Base-by-base conservation (phyloP, 2,888 invertebrate species). In the Leptarthrus brevirostris region DNA sequence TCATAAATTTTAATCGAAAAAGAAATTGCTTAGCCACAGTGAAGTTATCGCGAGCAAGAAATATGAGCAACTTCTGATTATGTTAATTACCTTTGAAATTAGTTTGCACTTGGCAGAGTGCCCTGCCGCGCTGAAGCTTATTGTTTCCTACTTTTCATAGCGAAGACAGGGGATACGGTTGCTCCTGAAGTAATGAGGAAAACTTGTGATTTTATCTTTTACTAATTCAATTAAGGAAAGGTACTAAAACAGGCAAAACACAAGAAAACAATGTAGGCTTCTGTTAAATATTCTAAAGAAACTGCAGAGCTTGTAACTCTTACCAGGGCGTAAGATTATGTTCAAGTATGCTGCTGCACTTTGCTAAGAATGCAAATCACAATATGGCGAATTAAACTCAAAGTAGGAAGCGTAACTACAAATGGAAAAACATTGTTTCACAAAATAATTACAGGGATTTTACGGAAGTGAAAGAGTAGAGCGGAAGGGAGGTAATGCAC, bases 1-100 rank as follows among this genome's bases (percentile, higher is more conserved):
- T 69, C 69, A 52, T 52, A 69, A 69, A 69, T 69, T 69, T 69
- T 69, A 69, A 69, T 69, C 52, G 49, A 52, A 22, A 69, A 69
- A 52, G 34, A 69, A 52, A 52, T 52, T 52, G 18, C 52, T 18
- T 26, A 69, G 18, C 47, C 47, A 69, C 26, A 4, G 69, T 6
- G 20, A 52, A 52, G 34, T 69, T 52, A 34, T 16, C 18, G 14
- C 26, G 20, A 18, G 10, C 30, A 18, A 52, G 14, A 52, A 69
- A 52, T 52, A 69, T 52, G 52, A 52, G 69, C 24, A 69, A 69
- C 69, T 69, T 52, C 52, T 69, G 52, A 69, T 69, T 69, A 36
- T 47, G 52, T 69, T 69, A 69, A 69, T 36, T 34, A 34, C 30
- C 18, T 34, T n/a, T 26, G 52, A 52, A 64, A 52, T 52, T 69